These are phyloP conservation scores for Leptobrachium leishanense DNA, from an alignment of 2,113 vertebrate genomes.

Conservation along the genomic window DNA sequence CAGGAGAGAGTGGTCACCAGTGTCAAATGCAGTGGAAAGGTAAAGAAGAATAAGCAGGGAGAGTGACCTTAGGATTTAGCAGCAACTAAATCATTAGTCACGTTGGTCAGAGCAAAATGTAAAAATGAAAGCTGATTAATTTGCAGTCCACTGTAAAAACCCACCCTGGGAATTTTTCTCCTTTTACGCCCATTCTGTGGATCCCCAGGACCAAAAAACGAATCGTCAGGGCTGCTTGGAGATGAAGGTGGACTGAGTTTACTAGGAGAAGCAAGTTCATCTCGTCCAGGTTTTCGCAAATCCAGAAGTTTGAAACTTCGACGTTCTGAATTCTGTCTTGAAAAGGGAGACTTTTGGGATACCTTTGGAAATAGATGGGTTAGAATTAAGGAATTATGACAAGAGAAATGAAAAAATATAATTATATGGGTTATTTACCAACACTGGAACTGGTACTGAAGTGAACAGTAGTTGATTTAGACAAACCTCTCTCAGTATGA, in stretches of 20 bases:
- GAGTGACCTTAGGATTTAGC: too few species aligned
- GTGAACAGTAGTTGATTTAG: too few species aligned
- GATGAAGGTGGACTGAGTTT: slow-evolving; percentile 91
- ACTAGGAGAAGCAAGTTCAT: slow-evolving; percentile 81
- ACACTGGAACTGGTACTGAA: too few species aligned
- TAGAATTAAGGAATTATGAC: slow-evolving; percentile 4
- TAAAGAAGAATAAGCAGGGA: too few species aligned
- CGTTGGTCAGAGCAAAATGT: too few species aligned
- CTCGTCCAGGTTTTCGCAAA: slow-evolving; percentile 81
- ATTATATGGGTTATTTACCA: too few species aligned
- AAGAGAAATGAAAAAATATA: too few species aligned
- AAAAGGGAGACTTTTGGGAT: slow-evolving; percentile 81
- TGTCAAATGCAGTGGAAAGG: too few species aligned
- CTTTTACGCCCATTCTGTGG: slow-evolving; percentile 85
- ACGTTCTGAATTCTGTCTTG: slow-evolving; percentile 88
- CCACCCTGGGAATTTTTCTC: slow-evolving; percentile 90
- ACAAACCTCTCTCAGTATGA: too few species aligned
- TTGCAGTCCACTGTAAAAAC: not conserved
- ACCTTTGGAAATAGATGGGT: slow-evolving; percentile 53
- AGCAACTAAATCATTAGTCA: too few species aligned
- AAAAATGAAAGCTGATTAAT: too few species aligned
- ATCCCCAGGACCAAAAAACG: slow-evolving; percentile 88
- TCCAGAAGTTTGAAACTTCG: slow-evolving; percentile 90
- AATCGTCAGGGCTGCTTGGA: slow-evolving; percentile 92
- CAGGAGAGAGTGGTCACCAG: too few species aligned